Percentiles rank a stretch among this genome's conserved stretches.
Evolutionary conservation across 2,113 vertebrate genomes (phyloP).

Genomic region (Phycodurus eques): DNA sequence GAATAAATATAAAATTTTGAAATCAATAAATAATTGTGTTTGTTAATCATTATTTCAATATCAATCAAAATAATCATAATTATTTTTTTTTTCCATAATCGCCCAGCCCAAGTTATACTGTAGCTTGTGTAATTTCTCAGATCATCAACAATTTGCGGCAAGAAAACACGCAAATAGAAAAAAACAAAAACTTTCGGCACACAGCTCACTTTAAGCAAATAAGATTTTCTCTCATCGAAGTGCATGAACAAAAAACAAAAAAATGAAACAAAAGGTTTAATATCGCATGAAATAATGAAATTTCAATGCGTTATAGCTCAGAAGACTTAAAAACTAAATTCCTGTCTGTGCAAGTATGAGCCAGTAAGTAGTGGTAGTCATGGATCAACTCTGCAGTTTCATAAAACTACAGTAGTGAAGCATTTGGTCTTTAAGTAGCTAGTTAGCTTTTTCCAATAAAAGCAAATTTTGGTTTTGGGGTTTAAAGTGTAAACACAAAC

Average conservation of each 20-base stretch:
- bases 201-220: background rate
- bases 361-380: background rate
- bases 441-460: background rate
- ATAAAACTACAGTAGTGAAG: background rate
- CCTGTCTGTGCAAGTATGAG: background rate
- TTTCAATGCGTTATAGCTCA: background rate
- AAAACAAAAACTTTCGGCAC: background rate
- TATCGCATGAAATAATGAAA: background rate
- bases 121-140: too few relatives aligned
- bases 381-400: background rate
- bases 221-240: background rate
- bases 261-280: background rate
- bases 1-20: too few relatives aligned
- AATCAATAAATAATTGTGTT: too few relatives aligned
- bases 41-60: too few relatives aligned
- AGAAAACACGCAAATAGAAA: background rate
- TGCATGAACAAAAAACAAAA: background rate
- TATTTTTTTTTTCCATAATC: too few relatives aligned
- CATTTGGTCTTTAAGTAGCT: constrained; percentile 2
- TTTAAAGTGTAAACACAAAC: constrained; percentile 14
- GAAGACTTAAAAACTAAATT: background rate
- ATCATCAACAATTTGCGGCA: background rate
- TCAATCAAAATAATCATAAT: too few relatives aligned
- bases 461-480: background rate
- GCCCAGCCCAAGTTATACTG: too few relatives aligned